Base-by-base conservation (phyloP, 2,888 invertebrate species). In the Pinctada fucata region DNA sequence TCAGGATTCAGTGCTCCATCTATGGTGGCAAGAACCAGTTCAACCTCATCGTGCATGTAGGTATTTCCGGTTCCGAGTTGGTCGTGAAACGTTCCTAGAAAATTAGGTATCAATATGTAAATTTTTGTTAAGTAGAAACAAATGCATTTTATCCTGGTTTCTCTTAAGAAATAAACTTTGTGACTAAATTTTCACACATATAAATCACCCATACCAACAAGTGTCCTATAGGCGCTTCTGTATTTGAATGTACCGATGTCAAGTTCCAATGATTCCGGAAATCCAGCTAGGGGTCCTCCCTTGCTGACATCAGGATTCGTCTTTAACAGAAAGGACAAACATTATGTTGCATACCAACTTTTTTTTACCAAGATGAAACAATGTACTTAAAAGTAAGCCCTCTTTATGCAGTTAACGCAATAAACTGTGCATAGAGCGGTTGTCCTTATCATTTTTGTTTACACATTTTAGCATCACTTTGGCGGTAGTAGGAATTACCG, bases 1-100 rank as follows among this genome's bases (percentile, higher is more conserved):
- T 83, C 79, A 16, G 78, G 13, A 50, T 84, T 81, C 45, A 84
- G 58, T 3, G 83, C 81, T 47, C 72, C 63, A 49, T 84, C 84
- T 5, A 84, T 74, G 10, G 84, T 84, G 47, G 76, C 71, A 47
- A 84, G 31, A 6, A 75, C 79, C 67, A 83, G 82, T 48, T 71
- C 83, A 8, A 84, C 79, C 76, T 82, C 79, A 76, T 84, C 84
- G 73, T 79, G 79, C 48, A 65, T 77, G 72, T 82, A 81, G 64
- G 50, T 49, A 68, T 84, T 81, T 6, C 84, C 84, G 5, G 65
- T 64, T 13, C 66, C 66, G 51, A 74, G 48, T 4, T 48, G 6
- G 3, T 74, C 74, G 51, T 74, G 74, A 47, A 13, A 74, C 52
- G 31, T 13, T 16, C 74, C 74, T 66, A n/a, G 4, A 64, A 72